Base-by-base conservation (phyloP, 2,888 invertebrate species). In the Archips crataeganus region DNA sequence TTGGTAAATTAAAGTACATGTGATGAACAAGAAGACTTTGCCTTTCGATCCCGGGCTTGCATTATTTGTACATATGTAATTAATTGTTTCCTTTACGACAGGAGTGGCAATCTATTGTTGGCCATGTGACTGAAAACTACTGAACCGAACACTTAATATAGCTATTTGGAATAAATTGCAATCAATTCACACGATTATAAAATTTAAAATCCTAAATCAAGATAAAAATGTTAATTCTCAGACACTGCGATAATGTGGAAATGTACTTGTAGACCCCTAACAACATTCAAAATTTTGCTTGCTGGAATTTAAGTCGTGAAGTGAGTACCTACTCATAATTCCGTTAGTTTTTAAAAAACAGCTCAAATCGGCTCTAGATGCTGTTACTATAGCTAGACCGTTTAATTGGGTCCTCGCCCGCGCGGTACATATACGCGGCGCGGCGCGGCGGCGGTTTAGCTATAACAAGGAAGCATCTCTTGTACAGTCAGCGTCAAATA, bases 21-120 rank as follows among this genome's bases (percentile, higher is more conserved):
- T 92, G 90, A 89, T 92, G 90, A 89, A 89, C 85, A 84, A 87
- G 88, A 81, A 80, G 80, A 78, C 82, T 72, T 79, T 88, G 87
- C 91, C 92, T 92, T 90, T 84, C 83, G 84, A 81, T 90, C 91
- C 90, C 88, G 80, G 80, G 84, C 87, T 89, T 87, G 86, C 87
- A 86, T 88, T 88, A 86, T 87, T 85, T 94, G 93, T 94, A 93
- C 90, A 93, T 93, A 92, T 93, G 90, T 92, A 92, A 92, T 90
- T 90, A 90, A 87, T 87, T 80, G 84, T 85, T 88, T 87, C 78
- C 79, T 85, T 86, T 87, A 82, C 82, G 81, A 81, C 83, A 72
- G 79, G 79, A 79, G 82, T 79, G 80, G 81, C 78, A 80, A 77
- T 76, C 74, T 74, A 77, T 76, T 75, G 77, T 77, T 73, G 74